Evolutionary conservation across 2,113 vertebrate species (phyloP).

Genomic region (Cariama cristata): DNA sequence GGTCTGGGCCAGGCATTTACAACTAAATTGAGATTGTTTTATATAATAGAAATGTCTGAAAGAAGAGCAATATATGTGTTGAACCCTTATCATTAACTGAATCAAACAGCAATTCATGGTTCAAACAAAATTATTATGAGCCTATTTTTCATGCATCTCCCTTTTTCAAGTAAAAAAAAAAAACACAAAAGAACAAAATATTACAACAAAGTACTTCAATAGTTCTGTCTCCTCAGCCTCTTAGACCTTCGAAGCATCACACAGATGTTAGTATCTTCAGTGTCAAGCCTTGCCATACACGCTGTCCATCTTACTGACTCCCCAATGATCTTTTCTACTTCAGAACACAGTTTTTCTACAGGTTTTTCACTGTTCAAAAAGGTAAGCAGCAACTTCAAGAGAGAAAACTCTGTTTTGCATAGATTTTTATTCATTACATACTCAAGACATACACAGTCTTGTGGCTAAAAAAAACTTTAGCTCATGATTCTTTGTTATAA

Average conservation of each 20-base stretch:
- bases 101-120: neutral
- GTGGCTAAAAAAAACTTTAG: neutral
- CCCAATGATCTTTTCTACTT: neutral
- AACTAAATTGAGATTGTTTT: neutral
- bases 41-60: neutral
- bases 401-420: neutral
- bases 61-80: neutral
- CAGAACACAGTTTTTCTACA: neutral
- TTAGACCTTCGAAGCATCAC: neutral
- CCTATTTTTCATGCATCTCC: neutral
- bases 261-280: neutral
- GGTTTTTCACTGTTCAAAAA: neutral
- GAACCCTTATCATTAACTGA: neutral
- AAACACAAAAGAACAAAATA: neutral
- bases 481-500: neutral
- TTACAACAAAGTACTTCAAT: neutral
- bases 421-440: neutral
- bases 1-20: neutral
- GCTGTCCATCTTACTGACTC: neutral
- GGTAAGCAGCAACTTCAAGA: neutral
- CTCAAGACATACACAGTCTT: neutral
- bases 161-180: neutral
- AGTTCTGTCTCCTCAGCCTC: neutral
- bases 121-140: neutral
- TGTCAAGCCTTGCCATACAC: neutral